These are phyloP conservation scores for Meda fulgida DNA, from an alignment of 2,797 vertebrate species.

Conservation along the genomic window DNA sequence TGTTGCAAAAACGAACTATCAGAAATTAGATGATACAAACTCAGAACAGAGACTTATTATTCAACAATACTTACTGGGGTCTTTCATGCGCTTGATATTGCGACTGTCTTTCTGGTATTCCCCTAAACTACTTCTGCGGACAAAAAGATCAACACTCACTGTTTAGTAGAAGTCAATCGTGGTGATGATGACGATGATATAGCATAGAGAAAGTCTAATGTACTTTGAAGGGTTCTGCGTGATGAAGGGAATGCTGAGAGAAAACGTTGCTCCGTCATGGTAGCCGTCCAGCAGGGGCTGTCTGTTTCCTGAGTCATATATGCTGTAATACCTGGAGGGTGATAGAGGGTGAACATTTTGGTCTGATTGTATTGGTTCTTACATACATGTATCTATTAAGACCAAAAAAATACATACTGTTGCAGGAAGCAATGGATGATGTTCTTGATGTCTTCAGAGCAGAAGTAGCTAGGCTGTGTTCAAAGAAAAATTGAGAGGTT, in stretches of 20 bases:
- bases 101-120: conserved; percentile 91
- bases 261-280: conserved; percentile 90
- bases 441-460: conserved; percentile 86
- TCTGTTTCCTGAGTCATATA: conserved; percentile 89
- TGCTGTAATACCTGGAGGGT: conserved; percentile 79
- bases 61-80: conserved; percentile 81
- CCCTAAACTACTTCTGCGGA: conserved; percentile 82
- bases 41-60: neutral
- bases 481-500: conserved; percentile 27
- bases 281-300: conserved; percentile 90
- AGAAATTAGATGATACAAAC: neutral
- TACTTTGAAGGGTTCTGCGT: conserved; percentile 85
- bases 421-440: conserved; percentile 87
- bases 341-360: neutral
- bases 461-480: conserved; percentile 87
- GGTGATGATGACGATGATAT: no score
- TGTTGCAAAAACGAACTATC: neutral
- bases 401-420: conserved; percentile 81
- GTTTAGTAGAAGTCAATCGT: neutral
- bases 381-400: neutral
- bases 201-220: neutral
- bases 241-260: conserved; percentile 83
- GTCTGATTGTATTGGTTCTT: neutral
- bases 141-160: neutral
- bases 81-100: conserved; percentile 89